These are phyloP conservation scores for Cygnus atratus DNA, from an alignment of 2,113 vertebrate species.

Conservation along the genomic window DNA sequence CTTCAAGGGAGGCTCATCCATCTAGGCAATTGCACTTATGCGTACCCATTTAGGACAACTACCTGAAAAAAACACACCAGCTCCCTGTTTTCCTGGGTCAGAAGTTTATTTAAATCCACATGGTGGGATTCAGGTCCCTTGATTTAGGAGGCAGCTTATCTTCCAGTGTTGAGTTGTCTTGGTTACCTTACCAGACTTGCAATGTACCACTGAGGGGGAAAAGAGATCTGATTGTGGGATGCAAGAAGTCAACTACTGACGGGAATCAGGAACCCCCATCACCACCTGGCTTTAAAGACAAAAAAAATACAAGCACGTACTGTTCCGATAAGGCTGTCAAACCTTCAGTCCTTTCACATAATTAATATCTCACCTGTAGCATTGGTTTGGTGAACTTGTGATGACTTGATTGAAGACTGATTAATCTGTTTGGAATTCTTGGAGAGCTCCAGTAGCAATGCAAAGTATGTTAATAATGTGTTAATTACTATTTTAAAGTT, in stretches of 20 bases:
- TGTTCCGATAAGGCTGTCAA: background rate
- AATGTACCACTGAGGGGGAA: background rate
- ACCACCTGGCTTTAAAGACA: background rate
- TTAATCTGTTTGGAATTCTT: background rate
- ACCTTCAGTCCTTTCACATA: background rate
- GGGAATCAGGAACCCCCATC: background rate
- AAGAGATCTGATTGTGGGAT: background rate
- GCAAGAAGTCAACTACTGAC: background rate
- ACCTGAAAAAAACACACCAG: accelerated
- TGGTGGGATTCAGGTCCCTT: background rate
- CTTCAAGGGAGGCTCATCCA: background rate
- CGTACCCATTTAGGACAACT: background rate
- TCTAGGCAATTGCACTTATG: background rate
- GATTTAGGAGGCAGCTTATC: background rate
- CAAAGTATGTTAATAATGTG: background rate
- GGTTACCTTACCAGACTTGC: background rate
- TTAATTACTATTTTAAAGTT: background rate
- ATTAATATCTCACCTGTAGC: background rate
- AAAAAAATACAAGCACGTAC: background rate
- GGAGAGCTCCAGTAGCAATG: background rate
- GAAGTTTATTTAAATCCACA: background rate
- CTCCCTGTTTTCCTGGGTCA: background rate
- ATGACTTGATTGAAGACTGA: background rate
- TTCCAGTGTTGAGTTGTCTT: background rate
- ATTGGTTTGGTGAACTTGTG: background rate